Evolutionary conservation across 2,888 invertebrate species (phyloP).

Genomic region (Phalangium opilio): DNA sequence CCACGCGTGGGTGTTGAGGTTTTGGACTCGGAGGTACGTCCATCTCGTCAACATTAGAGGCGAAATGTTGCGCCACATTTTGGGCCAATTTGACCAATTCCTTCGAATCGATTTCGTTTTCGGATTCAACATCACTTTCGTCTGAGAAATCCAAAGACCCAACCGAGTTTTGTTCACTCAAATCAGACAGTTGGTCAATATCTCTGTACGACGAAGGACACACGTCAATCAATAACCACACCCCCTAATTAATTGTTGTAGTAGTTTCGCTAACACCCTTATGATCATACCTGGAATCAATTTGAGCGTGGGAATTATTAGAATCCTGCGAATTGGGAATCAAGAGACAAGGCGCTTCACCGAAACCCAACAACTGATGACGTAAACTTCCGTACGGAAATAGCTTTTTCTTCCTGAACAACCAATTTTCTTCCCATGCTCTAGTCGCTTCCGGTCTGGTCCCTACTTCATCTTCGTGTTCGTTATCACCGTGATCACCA

Average conservation of each 20-base stretch:
- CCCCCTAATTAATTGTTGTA: too few relatives aligned
- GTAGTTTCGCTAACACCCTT: too few relatives aligned
- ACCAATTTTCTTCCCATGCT: conserved; percentile 76
- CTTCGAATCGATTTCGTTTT: conserved; percentile 15
- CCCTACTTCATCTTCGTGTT: conserved; percentile 15
- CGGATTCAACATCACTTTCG: conserved; percentile 25
- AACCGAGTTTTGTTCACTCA: conserved; percentile 38
- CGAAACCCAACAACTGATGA: conserved; percentile 16
- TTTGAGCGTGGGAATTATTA: conserved; percentile 25
- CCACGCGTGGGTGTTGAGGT: too few relatives aligned
- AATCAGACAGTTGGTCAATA: conserved; percentile 61
- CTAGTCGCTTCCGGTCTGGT: conserved; percentile 22
- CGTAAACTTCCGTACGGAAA: conserved; percentile 17
- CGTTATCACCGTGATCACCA: conserved; percentile 20
- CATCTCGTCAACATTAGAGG: neutral
- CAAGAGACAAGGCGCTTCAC: conserved; percentile 55
- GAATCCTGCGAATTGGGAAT: conserved; percentile 58
- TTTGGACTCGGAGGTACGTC: too few relatives aligned
- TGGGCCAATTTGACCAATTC: neutral
- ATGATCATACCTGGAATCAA: conserved; percentile 7
- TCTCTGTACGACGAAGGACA: conserved; percentile 18
- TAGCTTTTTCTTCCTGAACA: conserved; percentile 53
- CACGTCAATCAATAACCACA: too few relatives aligned
- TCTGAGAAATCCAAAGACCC: conserved; percentile 36
- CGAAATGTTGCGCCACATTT: neutral